A percentile compares a stretch with the other conserved stretches of the same genome.
Conservation (phyloP, 2,888 invertebrate genomes). For the Pterostichus madidus region DNA sequence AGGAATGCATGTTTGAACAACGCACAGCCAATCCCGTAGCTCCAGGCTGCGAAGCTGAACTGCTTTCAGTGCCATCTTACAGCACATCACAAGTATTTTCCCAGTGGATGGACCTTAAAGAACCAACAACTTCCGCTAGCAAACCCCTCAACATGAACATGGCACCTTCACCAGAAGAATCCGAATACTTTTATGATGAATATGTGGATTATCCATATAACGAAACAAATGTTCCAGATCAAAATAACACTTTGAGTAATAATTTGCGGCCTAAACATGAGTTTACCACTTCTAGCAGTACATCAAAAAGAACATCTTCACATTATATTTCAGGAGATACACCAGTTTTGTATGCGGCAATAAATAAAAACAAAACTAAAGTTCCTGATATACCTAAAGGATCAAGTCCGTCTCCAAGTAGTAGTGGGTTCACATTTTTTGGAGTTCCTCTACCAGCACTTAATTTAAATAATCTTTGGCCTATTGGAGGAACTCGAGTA, state of each 20-base stretch:
- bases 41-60: slow-evolving; percentile 86
- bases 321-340: slow-evolving; percentile 80
- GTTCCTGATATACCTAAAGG: slow-evolving; percentile 72
- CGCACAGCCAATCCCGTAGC: slow-evolving; percentile 79
- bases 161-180: slow-evolving; percentile 86
- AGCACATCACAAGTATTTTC: slow-evolving; percentile 81
- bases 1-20: slow-evolving; percentile 81
- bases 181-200: slow-evolving; percentile 91
- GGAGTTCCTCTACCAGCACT: slow-evolving; percentile 89
- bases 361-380: slow-evolving; percentile 74
- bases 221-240: slow-evolving; percentile 77
- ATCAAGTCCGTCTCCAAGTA: slow-evolving; percentile 77
- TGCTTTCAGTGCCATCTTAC: slow-evolving; percentile 76
- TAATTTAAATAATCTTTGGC: slow-evolving; percentile 84
- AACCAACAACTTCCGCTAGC: slow-evolving; percentile 77
- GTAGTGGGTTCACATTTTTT: slow-evolving; percentile 89
- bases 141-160: slow-evolving; percentile 78
- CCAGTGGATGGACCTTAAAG: slow-evolving; percentile 79
- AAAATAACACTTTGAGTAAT: slow-evolving; percentile 69
- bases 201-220: slow-evolving; percentile 88
- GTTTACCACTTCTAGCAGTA: slow-evolving; percentile 55
- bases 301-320: slow-evolving; percentile 72
- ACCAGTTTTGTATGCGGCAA: slow-evolving; percentile 81
- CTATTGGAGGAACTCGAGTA: slow-evolving; percentile 73
- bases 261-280: slow-evolving; percentile 71